Percentiles rank a stretch among this genome's conserved stretches.
These are phyloP conservation scores for Rhinopithecus roxellana DNA, from an alignment of 2,113 vertebrate species.

Conservation along the genomic window DNA sequence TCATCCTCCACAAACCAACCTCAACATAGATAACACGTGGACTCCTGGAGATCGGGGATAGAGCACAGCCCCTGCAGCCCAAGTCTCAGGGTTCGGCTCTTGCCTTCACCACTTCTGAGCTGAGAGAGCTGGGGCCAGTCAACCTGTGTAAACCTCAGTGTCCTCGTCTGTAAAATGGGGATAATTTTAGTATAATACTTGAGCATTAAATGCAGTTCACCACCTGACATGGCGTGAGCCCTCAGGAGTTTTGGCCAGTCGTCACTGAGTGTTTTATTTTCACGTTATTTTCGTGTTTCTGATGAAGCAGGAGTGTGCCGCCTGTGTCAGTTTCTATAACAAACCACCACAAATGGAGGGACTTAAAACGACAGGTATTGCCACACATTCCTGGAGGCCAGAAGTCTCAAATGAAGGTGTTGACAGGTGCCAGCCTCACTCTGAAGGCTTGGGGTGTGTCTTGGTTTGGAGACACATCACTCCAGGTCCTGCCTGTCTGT, in stretches of 20 bases:
- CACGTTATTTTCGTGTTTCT: background rate
- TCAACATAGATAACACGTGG: accelerated
- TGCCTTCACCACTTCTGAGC: background rate
- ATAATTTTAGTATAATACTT: background rate
- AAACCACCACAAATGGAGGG: background rate
- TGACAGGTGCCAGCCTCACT: accelerated
- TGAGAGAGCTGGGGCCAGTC: background rate
- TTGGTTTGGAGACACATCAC: accelerated
- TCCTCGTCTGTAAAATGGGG: background rate
- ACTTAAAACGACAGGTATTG: background rate
- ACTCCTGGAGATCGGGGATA: background rate
- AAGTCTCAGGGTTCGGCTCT: background rate
- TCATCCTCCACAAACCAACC: background rate
- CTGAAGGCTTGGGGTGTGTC: accelerated
- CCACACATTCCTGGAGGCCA: background rate
- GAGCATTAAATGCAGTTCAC: background rate
- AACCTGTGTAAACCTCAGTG: background rate
- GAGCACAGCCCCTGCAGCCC: background rate
- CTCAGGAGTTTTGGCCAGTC: accelerated
- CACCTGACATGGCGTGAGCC: background rate
- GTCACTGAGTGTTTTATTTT: background rate
- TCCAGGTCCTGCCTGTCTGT: background rate
- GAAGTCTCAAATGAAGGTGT: background rate
- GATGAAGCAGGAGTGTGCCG: accelerated
- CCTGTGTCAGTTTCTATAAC: background rate